These are phyloP conservation scores for Ceyx erithaca DNA, from an alignment of 2,797 vertebrate species.

Conservation along the genomic window DNA sequence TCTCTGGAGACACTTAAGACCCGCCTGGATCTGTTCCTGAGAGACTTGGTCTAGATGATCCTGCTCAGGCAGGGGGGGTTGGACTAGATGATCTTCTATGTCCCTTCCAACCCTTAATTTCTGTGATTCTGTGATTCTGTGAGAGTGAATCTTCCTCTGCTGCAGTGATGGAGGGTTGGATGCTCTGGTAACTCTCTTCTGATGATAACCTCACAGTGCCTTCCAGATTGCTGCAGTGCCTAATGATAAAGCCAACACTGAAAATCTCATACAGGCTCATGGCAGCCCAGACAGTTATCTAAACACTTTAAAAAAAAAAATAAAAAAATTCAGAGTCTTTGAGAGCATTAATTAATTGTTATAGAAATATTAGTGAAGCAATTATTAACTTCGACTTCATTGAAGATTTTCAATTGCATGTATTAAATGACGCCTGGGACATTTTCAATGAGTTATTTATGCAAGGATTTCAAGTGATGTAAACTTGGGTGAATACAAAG, in stretches of 20 bases:
- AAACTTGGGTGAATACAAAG: background rate
- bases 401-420: background rate
- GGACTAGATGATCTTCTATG: too few species aligned
- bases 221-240: background rate
- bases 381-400: background rate
- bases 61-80: background rate
- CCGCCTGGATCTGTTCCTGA: too few species aligned
- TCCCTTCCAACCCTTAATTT: too few species aligned
- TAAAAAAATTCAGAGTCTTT: too few species aligned
- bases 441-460: background rate
- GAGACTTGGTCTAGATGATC: background rate
- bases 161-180: background rate
- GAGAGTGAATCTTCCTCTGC: fast-evolving
- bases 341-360: background rate
- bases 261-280: background rate
- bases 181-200: background rate
- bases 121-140: too few species aligned
- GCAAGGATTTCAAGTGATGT: background rate
- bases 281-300: background rate
- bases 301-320: background rate
- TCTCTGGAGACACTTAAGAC: too few species aligned
- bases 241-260: background rate
- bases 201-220: fast-evolving
- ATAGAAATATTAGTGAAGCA: background rate
- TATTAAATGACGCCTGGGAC: background rate